Base-by-base conservation (phyloP, 1,140 invertebrate species). In the Bombus impatiens region DNA sequence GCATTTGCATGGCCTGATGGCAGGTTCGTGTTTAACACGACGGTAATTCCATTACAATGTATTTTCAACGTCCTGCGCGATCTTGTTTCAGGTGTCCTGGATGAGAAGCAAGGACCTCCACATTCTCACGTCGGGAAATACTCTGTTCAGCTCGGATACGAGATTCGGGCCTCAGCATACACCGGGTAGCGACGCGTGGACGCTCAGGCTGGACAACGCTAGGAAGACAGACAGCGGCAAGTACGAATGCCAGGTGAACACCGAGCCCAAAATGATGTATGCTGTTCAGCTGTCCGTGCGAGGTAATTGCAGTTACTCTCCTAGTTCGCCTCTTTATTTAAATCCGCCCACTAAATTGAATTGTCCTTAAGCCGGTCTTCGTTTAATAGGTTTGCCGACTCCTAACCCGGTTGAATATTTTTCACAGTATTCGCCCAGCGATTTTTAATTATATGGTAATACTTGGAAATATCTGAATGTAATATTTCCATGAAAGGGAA, bases 181-280 rank as follows among this genome's bases (percentile, higher is more conserved):
- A 35, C 93, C 95, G 15, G 95, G 95, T 59, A 95, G 95, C 67
- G 95, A 96, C 86, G 95, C 96, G 67, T 97, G 97, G 96, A 96
- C 96, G 37, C 95, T 98, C 68, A 95, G 96, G 89, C 96, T 98
- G 78, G 95, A 96, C 78, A 96, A 96, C n/a, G 96, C 96, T 15
- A 96, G 96, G 79, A 93, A 95, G 87, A 93, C 95, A 15, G 97
- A 98, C 94, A 95, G 96, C 25, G 97, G 97, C 57, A 95, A 96
- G 67, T 98, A 98, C 95, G 97, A 98, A 95, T 98, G 97, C 91
- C 97, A 98, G 94, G 96, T 98, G 91, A 97, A 97, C 93, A 97
- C 97, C 2, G 97, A 98, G 90, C 97, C 97, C n/a, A 97, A 97
- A 93, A 96, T 97, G 94, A 97, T 96, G 94, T 95, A 96, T 89